phyloP scores from a whole-genome alignment of 1,140 invertebrate genomes.

The Brachionus asplanchnoidis region DNA sequence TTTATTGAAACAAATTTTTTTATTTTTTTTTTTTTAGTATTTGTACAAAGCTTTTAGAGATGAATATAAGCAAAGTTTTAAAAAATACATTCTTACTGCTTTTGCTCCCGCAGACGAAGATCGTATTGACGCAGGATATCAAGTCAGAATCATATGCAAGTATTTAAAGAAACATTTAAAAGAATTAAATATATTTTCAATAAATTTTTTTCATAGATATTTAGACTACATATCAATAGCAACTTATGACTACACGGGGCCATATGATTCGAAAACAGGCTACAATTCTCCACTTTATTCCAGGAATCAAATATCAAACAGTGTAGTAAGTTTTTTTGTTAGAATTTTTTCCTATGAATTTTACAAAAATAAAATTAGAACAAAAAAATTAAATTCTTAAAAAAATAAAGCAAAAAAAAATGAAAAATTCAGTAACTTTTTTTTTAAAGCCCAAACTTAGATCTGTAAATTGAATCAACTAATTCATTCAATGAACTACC shows the following conservation, averaged over 20 bases:
- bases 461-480: too few species aligned
- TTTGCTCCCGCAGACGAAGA: slow-evolving; percentile 22
- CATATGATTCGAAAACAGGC: slow-evolving; percentile 82
- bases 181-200: background rate
- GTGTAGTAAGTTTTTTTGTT: background rate
- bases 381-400: too few species aligned
- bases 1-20: background rate
- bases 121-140: slow-evolving; percentile 87
- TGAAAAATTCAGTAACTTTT: too few species aligned
- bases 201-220: slow-evolving; percentile 61
- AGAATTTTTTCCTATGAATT: background rate
- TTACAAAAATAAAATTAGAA: too few species aligned
- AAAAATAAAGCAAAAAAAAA: too few species aligned
- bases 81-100: slow-evolving; percentile 9
- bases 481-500: too few species aligned
- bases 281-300: slow-evolving; percentile 54
- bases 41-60: slow-evolving; percentile 39
- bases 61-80: slow-evolving; percentile 33
- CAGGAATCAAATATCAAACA: slow-evolving; percentile 1
- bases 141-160: slow-evolving; percentile 75
- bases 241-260: slow-evolving; percentile 86
- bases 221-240: slow-evolving; percentile 75
- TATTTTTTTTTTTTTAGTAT: slow-evolving; percentile 2
- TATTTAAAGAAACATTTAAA: background rate
- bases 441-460: too few species aligned